Evolutionary conservation across 2,797 vertebrate species (phyloP).

Genomic region (Carcharodon carcharias): DNA sequence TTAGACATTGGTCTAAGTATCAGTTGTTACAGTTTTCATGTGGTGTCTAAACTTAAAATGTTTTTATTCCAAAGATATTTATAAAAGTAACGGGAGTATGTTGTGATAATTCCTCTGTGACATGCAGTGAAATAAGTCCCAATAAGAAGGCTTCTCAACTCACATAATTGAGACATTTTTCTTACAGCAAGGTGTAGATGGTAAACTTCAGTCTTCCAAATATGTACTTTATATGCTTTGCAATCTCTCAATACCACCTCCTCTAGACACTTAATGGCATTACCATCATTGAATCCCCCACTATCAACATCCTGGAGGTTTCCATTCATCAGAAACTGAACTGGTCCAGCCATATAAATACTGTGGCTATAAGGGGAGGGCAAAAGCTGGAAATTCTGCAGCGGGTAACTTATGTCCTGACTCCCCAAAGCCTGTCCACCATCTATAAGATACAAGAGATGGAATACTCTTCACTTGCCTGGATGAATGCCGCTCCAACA

Average conservation of each 20-base stretch:
- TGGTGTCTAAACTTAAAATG: background rate
- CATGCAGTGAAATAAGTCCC: background rate
- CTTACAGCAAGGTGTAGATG: background rate
- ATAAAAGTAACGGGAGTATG: background rate
- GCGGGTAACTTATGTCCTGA: too few species aligned
- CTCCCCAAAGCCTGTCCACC: too few species aligned
- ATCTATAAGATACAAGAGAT: too few species aligned
- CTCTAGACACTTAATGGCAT: too few species aligned
- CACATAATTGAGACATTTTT: background rate
- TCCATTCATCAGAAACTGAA: too few species aligned
- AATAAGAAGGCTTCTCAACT: background rate
- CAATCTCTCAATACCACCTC: background rate
- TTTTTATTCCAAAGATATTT: background rate
- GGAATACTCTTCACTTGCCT: too few species aligned
- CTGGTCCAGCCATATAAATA: too few species aligned
- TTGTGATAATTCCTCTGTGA: background rate
- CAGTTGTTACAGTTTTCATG: background rate
- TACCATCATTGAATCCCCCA: too few species aligned
- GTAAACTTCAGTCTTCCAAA: background rate
- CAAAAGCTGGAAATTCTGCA: too few species aligned
- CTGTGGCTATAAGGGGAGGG: too few species aligned
- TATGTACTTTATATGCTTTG: background rate
- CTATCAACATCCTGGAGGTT: too few species aligned
- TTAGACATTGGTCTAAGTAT: background rate
- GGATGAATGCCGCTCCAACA: too few species aligned